Evolutionary conservation across 2,888 invertebrate genomes (phyloP), one percentile per base, ranked within the genome.

Genomic region (Polyploca ridens): DNA sequence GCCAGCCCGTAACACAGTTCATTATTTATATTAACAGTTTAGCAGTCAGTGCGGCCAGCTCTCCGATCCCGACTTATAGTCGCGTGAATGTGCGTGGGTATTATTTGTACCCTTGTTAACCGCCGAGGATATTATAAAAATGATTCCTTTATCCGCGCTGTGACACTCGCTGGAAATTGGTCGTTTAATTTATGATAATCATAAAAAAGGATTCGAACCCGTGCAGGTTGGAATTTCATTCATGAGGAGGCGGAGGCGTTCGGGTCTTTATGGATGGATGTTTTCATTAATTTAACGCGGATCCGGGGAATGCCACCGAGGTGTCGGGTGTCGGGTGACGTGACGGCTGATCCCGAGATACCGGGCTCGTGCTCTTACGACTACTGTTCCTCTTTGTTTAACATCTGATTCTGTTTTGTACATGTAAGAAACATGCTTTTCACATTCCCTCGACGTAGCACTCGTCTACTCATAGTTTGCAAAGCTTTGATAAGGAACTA

Each of bases 11-110:
- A 91, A 92, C 89, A 83, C 93, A 94, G 93, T 93, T 93, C 94
- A 94, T 94, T 93, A 94, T 93, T 93, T 93, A 93, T 91, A 91
- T 92, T 93, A 94, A 94, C 94, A 93, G 93, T 92, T 93, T 92
- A 93, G 94, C 94, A 93, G 93, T 87, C 91, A 89, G 88, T 90
- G 41, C 41, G 91, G 87, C 86, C 89, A 86, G 83, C 82, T 75
- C 83, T 79, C 85, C 88, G 87, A 89, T 87, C 88, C 89, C 84
- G 88, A 91, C 89, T 91, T 93, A 93, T 92, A 79, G 89, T 88
- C 80, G 92, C 89, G 93, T 92, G 91, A 93, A 93, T 93, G 87
- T 88, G 93, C 93, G 94, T 94, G 93, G 94, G 94, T 86, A 91
- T 93, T 93, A 93, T 93, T 90, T 91, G 92, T 92, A 90, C 88